These are phyloP conservation scores for Pocillopora damicornis DNA, from an alignment of 64 coral and sea anemone species.

Conservation along the genomic window DNA sequence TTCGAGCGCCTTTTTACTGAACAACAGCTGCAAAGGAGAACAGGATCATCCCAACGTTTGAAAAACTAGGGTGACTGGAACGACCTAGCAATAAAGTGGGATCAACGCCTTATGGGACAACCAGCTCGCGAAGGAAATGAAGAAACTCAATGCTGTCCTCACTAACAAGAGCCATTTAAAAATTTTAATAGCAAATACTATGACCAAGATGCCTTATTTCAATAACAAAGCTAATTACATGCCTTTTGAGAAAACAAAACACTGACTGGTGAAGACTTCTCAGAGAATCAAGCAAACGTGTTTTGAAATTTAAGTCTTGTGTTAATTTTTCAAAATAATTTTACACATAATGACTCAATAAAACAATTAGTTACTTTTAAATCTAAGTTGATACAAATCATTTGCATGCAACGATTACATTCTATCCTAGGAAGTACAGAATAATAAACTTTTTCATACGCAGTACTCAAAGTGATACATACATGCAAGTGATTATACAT, in stretches of 20 bases:
- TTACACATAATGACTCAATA: not conserved
- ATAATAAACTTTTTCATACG: not conserved
- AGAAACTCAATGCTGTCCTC: too few species aligned
- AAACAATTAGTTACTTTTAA: constrained; percentile 8
- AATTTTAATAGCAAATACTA: constrained; percentile 41
- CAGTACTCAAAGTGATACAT: not conserved
- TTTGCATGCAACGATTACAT: not conserved
- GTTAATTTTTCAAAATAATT: constrained; percentile 28
- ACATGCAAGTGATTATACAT: not conserved
- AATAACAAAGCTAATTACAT: not conserved
- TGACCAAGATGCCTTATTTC: not conserved
- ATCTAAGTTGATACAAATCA: constrained; percentile 13
- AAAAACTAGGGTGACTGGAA: too few species aligned
- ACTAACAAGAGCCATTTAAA: not conserved
- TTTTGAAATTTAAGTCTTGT: not conserved
- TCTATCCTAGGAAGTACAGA: not conserved
- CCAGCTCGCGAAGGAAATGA: too few species aligned
- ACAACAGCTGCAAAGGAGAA: too few species aligned
- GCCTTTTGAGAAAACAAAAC: not conserved
- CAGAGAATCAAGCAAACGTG: not conserved
- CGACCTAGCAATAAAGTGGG: too few species aligned
- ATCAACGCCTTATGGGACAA: too few species aligned
- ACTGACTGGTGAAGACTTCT: not conserved
- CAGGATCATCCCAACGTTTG: too few species aligned
- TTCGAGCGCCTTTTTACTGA: too few species aligned